Evolutionary conservation across 2,888 invertebrate species (phyloP).

Genomic region (Eupsilia transversa): DNA sequence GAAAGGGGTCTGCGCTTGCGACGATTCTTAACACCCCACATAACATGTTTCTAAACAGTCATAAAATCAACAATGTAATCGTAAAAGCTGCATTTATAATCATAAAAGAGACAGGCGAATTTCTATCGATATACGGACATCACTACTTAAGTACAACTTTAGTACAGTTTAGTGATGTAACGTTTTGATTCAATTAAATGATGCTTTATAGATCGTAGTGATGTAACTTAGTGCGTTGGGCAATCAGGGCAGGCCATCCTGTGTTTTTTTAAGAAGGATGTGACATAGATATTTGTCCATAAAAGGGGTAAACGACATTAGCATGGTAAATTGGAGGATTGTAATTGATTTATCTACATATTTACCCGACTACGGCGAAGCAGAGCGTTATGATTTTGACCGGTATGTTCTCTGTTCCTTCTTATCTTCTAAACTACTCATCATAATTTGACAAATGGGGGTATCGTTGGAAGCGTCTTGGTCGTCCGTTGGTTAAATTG

Average conservation of each 20-base stretch:
- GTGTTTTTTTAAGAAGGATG: constrained; percentile 15
- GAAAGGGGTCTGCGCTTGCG: constrained; percentile 7
- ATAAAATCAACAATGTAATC: constrained; percentile 22
- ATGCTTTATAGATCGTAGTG: constrained; percentile 41
- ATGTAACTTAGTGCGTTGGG: constrained; percentile 17
- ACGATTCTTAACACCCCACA: neutral
- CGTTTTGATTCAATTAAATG: constrained; percentile 44
- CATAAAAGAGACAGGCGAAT: constrained; percentile 14
- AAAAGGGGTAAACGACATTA: neutral
- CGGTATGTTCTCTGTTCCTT: no score
- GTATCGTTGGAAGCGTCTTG: no score
- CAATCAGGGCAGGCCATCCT: constrained; percentile 12
- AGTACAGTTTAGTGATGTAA: constrained; percentile 51
- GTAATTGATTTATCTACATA: no score
- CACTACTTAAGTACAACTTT: constrained; percentile 39
- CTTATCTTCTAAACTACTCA: no score
- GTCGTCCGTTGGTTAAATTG: no score
- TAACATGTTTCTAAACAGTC: constrained; percentile 21
- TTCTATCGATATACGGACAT: constrained; percentile 41
- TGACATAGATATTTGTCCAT: constrained; percentile 31
- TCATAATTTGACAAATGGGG: no score
- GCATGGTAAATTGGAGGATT: neutral
- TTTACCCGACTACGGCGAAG: no score
- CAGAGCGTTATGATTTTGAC: no score
- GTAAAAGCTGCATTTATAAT: neutral